Conservation (phyloP, 1,140 invertebrate genomes). For the Ceratina japonica region DNA sequence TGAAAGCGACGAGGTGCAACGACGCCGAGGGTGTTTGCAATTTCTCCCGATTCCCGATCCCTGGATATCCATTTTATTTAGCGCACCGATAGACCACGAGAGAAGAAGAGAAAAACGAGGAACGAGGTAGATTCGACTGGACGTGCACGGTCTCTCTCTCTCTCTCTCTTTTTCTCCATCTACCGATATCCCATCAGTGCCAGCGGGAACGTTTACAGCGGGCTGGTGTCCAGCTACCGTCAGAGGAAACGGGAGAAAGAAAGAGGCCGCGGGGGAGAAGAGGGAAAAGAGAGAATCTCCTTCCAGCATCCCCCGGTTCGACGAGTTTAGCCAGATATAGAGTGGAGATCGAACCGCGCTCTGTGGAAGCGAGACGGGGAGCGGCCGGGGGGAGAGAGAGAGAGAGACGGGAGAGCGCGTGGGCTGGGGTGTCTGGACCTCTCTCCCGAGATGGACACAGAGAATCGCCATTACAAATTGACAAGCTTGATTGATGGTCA, state of each 20-base stretch:
- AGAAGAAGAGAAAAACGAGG: conserved; percentile 65
- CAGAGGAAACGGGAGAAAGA: conserved; percentile 14
- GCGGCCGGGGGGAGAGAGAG: conserved; percentile 40
- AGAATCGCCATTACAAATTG: conserved; percentile 81
- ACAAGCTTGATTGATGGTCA: conserved; percentile 80
- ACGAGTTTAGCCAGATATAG: conserved; percentile 48
- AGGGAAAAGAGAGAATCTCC: conserved; percentile 15
- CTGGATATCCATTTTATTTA: conserved; percentile 79
- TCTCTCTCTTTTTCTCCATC: conserved; percentile 57
- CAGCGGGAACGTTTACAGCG: conserved; percentile 59
- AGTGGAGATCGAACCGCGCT: conserved; percentile 51
- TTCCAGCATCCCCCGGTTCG: conserved; percentile 28
- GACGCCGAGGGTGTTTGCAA: conserved; percentile 60
- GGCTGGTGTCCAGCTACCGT: conserved; percentile 53
- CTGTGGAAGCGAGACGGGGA: conserved; percentile 28
- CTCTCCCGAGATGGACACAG: conserved; percentile 76
- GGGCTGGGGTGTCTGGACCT: conserved; percentile 62
- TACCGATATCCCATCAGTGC: conserved; percentile 62
- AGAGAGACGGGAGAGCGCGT: conserved; percentile 52
- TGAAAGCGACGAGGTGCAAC: no score
- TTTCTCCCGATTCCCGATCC: conserved; percentile 77
- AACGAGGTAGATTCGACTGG: conserved; percentile 9
- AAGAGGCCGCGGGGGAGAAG: not conserved
- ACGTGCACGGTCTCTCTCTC: conserved; percentile 29
- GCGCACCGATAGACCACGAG: conserved; percentile 58